Base-by-base conservation (phyloP, 1,140 invertebrate species). In the Drosophila repleta region DNA sequence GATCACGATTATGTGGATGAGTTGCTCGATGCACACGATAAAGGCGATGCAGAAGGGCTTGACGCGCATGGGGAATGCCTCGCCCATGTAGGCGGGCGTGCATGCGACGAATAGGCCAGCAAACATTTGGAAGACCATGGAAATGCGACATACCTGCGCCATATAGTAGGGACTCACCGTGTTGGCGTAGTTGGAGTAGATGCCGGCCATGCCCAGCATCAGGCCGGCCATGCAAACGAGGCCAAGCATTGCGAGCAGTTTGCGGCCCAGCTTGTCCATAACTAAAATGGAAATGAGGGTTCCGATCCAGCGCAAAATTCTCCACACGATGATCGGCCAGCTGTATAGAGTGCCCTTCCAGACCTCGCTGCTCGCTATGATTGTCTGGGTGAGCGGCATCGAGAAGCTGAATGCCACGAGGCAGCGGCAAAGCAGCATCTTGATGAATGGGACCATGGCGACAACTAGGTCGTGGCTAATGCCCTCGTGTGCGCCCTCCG, bases 321-420 rank as follows among this genome's bases (percentile, higher is more conserved):
- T 37, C 70, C 56, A 90, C 1, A 88, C 41, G 21, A 72, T 73
- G n/a, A 77, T 43, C 4, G 74, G 61, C 87, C 87, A 90, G 21
- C 43, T 46, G 43, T 46, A 41, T 2, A 52, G 6, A 21, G 26
- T 37, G 13, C 43, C 55, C 20, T 71, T n/a, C 20, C 60, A 57
- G 0, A 61, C 1, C 0, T 2, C 0, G 6, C 61, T 88, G 61
- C 71, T 82, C 0, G 8, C 5, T 1, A 76, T 61, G 18, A 90
- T 63, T 3, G 88, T 74, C 2, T 11, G 13, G 3, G 41, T 74
- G 5, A 90, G 67, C 0, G 88, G 88, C 43, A 85, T 17, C 6
- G 83, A 81, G 13, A 90, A 71, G 37, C 74, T 77, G 56, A 90
- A 88, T 0, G 88, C 83, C 5, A 85, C 80, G 20, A 81, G 67